These are phyloP conservation scores for Ostrea edulis DNA, from an alignment of 1,140 invertebrate genomes.

Conservation along the genomic window DNA sequence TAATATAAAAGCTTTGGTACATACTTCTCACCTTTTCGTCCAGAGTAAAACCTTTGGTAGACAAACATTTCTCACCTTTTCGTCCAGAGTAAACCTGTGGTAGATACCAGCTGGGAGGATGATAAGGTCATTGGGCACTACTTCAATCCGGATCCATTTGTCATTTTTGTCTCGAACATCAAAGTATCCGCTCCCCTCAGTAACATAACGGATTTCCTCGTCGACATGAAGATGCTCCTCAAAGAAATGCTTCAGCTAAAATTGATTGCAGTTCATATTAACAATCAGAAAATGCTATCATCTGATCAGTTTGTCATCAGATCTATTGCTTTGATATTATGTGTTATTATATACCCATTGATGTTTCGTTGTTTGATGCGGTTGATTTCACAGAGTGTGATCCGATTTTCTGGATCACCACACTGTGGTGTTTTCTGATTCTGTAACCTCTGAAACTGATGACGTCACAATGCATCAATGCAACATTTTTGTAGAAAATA, in stretches of 20 bases:
- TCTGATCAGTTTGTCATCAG: too few relatives aligned
- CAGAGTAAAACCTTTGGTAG: slow-evolving; percentile 97
- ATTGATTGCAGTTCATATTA: slow-evolving; percentile 39
- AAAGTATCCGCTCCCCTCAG: slow-evolving; percentile 96
- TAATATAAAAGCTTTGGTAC: too few relatives aligned
- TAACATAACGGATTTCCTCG: slow-evolving; percentile 95
- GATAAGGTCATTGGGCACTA: slow-evolving; percentile 92
- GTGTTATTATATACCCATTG: too few relatives aligned
- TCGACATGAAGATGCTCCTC: slow-evolving; percentile 97
- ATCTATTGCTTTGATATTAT: too few relatives aligned
- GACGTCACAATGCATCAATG: too few relatives aligned
- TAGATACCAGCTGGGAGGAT: slow-evolving; percentile 98
- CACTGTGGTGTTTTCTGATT: too few relatives aligned
- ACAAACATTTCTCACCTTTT: slow-evolving; percentile 83
- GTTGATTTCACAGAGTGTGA: too few relatives aligned
- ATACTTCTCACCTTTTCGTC: slow-evolving; percentile 82
- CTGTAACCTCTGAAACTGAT: too few relatives aligned
- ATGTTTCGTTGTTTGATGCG: too few relatives aligned
- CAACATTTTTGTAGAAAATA: too few relatives aligned
- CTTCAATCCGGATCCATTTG: slow-evolving; percentile 95
- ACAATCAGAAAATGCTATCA: too few relatives aligned
- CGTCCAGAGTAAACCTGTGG: slow-evolving; percentile 97
- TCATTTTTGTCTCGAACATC: slow-evolving; percentile 92
- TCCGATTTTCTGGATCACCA: too few relatives aligned
- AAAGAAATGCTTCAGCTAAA: slow-evolving; percentile 91